Conservation (phyloP, 2,113 vertebrate species). For the Gallinago media region DNA sequence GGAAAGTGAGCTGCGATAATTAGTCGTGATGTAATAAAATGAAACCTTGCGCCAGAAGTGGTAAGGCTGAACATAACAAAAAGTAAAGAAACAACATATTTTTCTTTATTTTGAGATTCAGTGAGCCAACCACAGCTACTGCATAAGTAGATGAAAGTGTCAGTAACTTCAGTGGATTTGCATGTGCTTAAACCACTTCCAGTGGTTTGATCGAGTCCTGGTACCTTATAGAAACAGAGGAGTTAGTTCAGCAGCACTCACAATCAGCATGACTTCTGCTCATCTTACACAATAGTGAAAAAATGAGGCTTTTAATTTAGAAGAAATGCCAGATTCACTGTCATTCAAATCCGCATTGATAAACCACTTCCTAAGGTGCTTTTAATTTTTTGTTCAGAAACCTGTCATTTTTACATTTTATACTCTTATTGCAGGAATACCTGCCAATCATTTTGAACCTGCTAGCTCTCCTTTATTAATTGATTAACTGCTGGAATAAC, state of each 20-base stretch:
- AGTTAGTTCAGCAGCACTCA: neutral
- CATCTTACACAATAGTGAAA: neutral
- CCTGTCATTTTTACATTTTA: slow-evolving; percentile 44
- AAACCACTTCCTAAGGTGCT: slow-evolving; percentile 26
- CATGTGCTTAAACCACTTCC: neutral
- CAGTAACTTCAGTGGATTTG: slow-evolving; percentile 18
- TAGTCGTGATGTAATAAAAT: neutral
- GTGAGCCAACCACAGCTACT: neutral
- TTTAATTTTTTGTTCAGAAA: slow-evolving; percentile 15
- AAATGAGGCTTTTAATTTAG: neutral
- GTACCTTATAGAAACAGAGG: neutral
- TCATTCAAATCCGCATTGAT: slow-evolving; percentile 16
- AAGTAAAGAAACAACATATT: neutral
- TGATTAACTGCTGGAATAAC: slow-evolving; percentile 76
- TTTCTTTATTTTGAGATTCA: neutral
- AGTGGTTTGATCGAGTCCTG: neutral
- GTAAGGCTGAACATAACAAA: neutral
- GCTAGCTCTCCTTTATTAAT: slow-evolving; percentile 79
- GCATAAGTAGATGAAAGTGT: slow-evolving; percentile 6
- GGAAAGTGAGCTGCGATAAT: neutral
- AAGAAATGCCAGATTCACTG: slow-evolving; percentile 15
- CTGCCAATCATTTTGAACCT: slow-evolving; percentile 78
- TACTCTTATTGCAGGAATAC: slow-evolving; percentile 71
- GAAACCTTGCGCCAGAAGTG: neutral
- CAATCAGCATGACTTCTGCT: neutral